Percentiles rank a stretch among this genome's conserved stretches.
These are phyloP conservation scores for Columba janthina DNA, from an alignment of 2,113 vertebrate genomes.

Conservation along the genomic window DNA sequence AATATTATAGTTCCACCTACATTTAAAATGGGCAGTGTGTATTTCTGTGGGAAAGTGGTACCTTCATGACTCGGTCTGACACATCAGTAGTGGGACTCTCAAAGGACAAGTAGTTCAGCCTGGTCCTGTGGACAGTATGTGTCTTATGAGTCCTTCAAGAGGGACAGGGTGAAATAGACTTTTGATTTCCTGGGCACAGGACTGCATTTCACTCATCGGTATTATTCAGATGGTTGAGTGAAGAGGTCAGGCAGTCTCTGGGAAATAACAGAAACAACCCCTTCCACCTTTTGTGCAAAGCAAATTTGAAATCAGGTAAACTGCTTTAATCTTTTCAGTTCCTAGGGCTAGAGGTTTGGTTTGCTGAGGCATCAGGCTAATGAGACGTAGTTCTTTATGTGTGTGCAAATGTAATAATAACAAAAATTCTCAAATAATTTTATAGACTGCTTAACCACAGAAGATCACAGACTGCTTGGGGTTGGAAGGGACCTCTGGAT, in stretches of 20 bases:
- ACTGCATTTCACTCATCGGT: background rate
- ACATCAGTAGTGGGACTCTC: background rate
- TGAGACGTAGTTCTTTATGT: background rate
- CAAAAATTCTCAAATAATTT: background rate
- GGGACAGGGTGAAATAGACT: background rate
- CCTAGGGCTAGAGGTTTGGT: background rate
- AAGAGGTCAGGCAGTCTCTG: background rate
- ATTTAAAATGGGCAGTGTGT: background rate
- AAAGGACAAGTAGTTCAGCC: background rate
- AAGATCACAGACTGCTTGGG: background rate
- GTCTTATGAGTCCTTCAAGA: background rate
- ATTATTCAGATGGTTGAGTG: background rate
- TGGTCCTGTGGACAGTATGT: background rate
- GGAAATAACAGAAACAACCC: background rate
- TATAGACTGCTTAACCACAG: background rate
- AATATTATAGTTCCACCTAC: rapidly evolving
- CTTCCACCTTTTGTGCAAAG: background rate
- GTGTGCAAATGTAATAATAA: background rate
- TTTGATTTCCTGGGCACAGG: background rate
- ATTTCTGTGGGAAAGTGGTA: background rate
- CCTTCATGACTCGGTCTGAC: background rate
- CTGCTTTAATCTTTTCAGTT: background rate
- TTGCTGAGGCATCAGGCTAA: background rate
- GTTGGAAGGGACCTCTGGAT: too few species aligned
- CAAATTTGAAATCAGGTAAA: background rate